These are phyloP conservation scores for Lagopus muta DNA, from an alignment of 2,113 vertebrate genomes.

Conservation along the genomic window DNA sequence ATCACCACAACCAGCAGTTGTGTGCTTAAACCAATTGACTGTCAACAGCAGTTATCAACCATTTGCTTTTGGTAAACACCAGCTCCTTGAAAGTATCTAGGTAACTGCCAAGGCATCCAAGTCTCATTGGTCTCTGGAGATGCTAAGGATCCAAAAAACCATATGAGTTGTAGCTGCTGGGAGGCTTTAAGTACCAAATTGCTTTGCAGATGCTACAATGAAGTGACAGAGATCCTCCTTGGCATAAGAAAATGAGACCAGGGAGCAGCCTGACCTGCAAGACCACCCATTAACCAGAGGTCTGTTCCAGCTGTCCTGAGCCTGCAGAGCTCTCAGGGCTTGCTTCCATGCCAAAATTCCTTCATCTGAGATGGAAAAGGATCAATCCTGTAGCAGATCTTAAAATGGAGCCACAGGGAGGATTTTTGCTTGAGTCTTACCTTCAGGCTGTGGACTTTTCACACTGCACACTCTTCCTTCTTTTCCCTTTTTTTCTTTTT, in stretches of 20 bases:
- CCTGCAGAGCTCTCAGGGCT: not conserved
- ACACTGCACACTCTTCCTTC: not conserved
- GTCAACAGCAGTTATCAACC: not conserved
- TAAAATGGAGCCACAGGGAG: not conserved
- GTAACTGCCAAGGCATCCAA: accelerated
- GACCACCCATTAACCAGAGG: not conserved
- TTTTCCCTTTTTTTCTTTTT: not conserved
- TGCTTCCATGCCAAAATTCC: not conserved
- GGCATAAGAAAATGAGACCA: not conserved
- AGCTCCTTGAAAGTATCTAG: not conserved
- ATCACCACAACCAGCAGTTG: not conserved
- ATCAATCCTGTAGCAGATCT: not conserved
- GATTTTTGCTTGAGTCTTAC: not conserved
- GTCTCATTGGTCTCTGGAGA: not conserved
- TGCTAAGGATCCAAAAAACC: not conserved
- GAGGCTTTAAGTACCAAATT: not conserved
- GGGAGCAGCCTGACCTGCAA: not conserved
- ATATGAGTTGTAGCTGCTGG: not conserved
- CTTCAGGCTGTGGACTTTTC: not conserved
- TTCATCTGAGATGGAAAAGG: not conserved
- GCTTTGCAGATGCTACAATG: not conserved
- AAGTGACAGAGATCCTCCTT: not conserved
- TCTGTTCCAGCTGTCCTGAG: not conserved
- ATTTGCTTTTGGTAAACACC: not conserved
- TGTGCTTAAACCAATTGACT: not conserved